Evolutionary conservation across 2,113 vertebrate species (phyloP), one percentile per base, ranked within the genome.

Genomic region (Tragelaphus scriptus): DNA sequence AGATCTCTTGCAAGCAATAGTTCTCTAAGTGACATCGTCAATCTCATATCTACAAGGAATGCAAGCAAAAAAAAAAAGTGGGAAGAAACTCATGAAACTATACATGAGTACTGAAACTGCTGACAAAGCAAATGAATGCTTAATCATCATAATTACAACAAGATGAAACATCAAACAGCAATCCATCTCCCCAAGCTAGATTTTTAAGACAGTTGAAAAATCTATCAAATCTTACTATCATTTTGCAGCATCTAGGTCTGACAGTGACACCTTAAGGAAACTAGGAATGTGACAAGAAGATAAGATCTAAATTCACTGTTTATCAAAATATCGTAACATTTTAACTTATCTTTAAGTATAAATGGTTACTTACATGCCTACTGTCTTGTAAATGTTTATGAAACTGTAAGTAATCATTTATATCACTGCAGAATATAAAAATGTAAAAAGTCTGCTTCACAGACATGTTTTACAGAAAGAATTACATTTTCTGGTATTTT

Each of bases 1-100:
- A 97, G 91, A 97, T 97, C 98, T 95, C 98, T 95, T 98, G 97
- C 97, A 98, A 98, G 88, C 80, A 98, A 58, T 36, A 95, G 88
- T 96, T 98, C 85, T 97, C 82, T 80, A 81, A 88, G 97, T 44
- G 90, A 98, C 86, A 87, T 96, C 96, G 98, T 98, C 95, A 97
- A 86, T 49, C 85, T 98, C 97, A 89, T 65, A 93, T 84, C 47
- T 97, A 88, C 98, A 97, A 97, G 92, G 85, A 94, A 98, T 92
- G 88, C 47, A 97, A 86, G 97, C 90, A 61, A 94, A 87, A 96
- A 88, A 97, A 53, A 59, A 95, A 88, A 95, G 40, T 28, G 81
- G 53, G 85, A 89, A 95, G 88, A 98, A 95, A 92, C 82, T 44
- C 68, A 75, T 82, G 79, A 84, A 94, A 85, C 30, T 87, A 15